Conservation (phyloP, 30 jellyfish, hydroid and myxozoan genomes). For the Catostylus mosaicus region DNA sequence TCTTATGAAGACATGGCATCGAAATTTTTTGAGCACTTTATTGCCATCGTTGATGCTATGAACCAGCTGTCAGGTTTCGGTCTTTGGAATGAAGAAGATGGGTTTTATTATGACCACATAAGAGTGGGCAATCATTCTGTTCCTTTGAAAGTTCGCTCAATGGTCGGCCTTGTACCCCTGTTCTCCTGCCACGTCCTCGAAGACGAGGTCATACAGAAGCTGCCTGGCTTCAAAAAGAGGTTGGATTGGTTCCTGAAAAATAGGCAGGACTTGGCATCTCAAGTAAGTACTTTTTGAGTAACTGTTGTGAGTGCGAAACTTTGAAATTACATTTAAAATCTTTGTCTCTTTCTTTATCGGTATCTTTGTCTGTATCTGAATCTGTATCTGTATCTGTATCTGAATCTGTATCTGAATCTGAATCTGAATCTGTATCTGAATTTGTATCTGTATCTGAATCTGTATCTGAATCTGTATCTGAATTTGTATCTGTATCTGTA, state of each 20-base stretch:
- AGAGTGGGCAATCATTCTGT: conserved; percentile 53
- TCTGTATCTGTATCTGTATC: too few relatives aligned
- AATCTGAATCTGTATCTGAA: too few relatives aligned
- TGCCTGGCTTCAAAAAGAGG: conserved; percentile 94
- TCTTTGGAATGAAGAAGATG: conserved; percentile 95
- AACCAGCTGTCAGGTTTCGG: conserved; percentile 85
- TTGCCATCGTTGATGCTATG: conserved; percentile 90
- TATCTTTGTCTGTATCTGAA: too few relatives aligned
- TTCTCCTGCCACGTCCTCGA: conserved; percentile 86
- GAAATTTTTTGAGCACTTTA: conserved; percentile 91
- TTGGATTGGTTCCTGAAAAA: conserved; percentile 88
- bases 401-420: too few relatives aligned
- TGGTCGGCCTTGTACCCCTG: conserved; percentile 95
- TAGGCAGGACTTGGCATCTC: conserved; percentile 80
- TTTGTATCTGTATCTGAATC: too few relatives aligned
- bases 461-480: too few relatives aligned
- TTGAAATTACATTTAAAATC: too few relatives aligned
- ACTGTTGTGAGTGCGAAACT: too few relatives aligned
- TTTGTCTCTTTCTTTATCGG: too few relatives aligned
- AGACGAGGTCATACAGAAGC: conserved; percentile 86
- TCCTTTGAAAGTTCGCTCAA: conserved; percentile 84
- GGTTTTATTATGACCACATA: conserved; percentile 88
- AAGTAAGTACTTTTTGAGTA: conserved; percentile 38
- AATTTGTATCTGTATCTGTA: too few relatives aligned
- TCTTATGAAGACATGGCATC: conserved; percentile 97